Evolutionary conservation across 2,888 invertebrate genomes (phyloP).

Genomic region (Macaria notata): DNA sequence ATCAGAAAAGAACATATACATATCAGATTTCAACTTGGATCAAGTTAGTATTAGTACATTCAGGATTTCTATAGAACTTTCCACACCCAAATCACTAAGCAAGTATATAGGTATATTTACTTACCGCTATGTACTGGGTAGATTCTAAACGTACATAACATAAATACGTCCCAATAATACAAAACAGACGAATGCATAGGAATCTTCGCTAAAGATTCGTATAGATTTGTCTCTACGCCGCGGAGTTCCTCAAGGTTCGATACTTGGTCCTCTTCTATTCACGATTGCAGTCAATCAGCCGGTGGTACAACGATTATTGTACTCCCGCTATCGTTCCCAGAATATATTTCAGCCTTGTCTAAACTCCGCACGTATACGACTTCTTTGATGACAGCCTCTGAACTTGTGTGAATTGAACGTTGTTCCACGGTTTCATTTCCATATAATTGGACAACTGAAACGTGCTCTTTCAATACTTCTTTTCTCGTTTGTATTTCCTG

Average conservation of each 20-base stretch:
- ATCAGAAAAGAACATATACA: too few species aligned
- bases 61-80: not conserved
- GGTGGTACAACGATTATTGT: conserved; percentile 74
- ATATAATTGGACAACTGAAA: conserved; percentile 68
- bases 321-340: conserved; percentile 67
- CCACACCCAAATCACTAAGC: not conserved
- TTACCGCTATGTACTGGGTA: too few species aligned
- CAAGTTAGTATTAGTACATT: too few species aligned
- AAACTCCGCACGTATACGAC: conserved; percentile 62
- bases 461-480: conserved; percentile 46
- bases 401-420: conserved; percentile 31
- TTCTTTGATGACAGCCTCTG: conserved; percentile 58
- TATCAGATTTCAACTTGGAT: too few species aligned
- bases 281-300: conserved; percentile 59
- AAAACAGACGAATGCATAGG: conserved; percentile 2
- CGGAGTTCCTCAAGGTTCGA: conserved; percentile 21
- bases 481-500: conserved; percentile 49
- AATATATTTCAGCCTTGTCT: conserved; percentile 64
- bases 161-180: not conserved
- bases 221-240: conserved; percentile 6
- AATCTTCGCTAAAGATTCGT: conserved; percentile 5
- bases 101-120: too few species aligned
- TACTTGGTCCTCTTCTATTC: conserved; percentile 25
- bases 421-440: conserved; percentile 61
- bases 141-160: not conserved